Conservation (phyloP, 2,797 vertebrate species). For the Phoxinus dragarum region DNA sequence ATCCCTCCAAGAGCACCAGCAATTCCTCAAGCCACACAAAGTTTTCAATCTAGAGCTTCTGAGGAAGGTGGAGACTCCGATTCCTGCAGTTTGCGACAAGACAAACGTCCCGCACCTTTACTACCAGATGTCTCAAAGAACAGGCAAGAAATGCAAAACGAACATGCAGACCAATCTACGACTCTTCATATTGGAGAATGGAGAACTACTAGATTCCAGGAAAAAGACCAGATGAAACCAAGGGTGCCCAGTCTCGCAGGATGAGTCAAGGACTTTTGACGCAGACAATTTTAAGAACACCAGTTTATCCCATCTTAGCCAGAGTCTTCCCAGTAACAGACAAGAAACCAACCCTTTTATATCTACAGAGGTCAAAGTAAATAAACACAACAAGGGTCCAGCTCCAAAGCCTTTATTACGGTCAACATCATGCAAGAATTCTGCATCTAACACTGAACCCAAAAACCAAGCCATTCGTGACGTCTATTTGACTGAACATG, state of each 20-base stretch:
- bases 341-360: constrained; percentile 29
- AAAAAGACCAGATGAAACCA: not conserved
- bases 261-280: constrained; percentile 6
- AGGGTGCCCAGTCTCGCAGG: not conserved
- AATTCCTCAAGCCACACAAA: not conserved
- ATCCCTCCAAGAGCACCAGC: not conserved
- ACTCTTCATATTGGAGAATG: not conserved
- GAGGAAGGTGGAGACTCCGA: not conserved
- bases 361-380: constrained; percentile 4
- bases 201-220: not conserved
- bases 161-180: constrained; percentile 19
- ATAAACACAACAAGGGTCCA: constrained; percentile 65
- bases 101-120: constrained; percentile 70
- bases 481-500: not conserved
- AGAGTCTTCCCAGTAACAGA: not conserved
- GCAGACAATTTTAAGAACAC: not conserved
- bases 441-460: not conserved
- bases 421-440: not conserved
- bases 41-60: constrained; percentile 38
- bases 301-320: constrained; percentile 46
- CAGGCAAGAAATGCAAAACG: constrained; percentile 29
- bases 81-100: constrained; percentile 33
- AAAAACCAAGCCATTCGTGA: not conserved
- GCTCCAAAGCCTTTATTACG: constrained; percentile 68
- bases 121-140: constrained; percentile 63